phyloP scores from a whole-genome alignment of 2,888 invertebrate species.

The Drosophila neonasuta region DNA sequence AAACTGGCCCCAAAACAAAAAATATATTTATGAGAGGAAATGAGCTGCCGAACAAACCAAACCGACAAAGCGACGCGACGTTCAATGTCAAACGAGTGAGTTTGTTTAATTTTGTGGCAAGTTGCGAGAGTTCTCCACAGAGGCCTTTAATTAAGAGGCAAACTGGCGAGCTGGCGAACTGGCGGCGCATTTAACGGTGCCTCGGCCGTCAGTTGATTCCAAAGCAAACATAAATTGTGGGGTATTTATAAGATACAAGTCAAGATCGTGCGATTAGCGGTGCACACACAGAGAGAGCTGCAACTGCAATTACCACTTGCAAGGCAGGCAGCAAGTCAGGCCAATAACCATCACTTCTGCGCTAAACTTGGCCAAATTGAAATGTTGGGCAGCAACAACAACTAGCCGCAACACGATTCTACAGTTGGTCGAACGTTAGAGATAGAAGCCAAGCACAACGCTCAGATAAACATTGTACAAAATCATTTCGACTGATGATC shows the following conservation, averaged over 20 bases:
- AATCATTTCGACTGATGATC: conserved; percentile 30
- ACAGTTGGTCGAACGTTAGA: conserved; percentile 33
- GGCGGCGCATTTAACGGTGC: conserved; percentile 66
- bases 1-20: conserved; percentile 54
- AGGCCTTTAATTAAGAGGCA: conserved; percentile 58
- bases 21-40: conserved; percentile 66
- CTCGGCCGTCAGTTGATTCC: conserved; percentile 31
- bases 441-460: conserved; percentile 14
- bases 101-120: conserved; percentile 52
- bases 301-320: conserved; percentile 41
- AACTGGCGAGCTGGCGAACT: conserved; percentile 1
- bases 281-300: neutral
- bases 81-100: conserved; percentile 64
- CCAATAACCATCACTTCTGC: conserved; percentile 26
- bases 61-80: conserved; percentile 26
- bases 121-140: conserved; percentile 14
- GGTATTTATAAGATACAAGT: conserved; percentile 70
- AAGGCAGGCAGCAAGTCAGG: conserved; percentile 23
- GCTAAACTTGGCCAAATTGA: conserved; percentile 64
- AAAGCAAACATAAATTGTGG: conserved; percentile 72
- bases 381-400: conserved; percentile 47
- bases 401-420: neutral
- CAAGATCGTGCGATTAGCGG: conserved; percentile 63
- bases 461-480: conserved; percentile 22
- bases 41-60: conserved; percentile 30